These are phyloP conservation scores for Cyprinodon diabolis DNA, from an alignment of 2,797 vertebrate species.

Conservation along the genomic window DNA sequence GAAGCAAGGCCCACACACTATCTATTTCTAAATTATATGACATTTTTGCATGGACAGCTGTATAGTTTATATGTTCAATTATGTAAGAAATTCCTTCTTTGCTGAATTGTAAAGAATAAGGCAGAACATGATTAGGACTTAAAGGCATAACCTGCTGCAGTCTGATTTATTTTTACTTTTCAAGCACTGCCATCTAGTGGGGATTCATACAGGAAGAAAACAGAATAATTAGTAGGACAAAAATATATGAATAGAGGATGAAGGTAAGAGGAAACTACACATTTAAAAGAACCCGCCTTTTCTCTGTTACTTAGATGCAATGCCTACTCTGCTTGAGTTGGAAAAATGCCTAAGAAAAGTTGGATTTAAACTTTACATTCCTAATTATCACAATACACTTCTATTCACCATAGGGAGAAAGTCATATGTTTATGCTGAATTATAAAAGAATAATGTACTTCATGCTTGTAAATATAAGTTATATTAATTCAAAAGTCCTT, in stretches of 20 bases:
- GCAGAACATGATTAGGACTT: too few species aligned
- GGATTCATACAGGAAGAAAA: not conserved
- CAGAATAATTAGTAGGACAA: not conserved
- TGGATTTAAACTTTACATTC: not conserved
- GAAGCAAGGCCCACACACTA: too few species aligned
- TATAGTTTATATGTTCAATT: too few species aligned
- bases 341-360: not conserved
- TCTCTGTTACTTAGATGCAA: not conserved
- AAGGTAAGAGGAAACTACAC: not conserved
- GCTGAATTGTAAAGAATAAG: too few species aligned
- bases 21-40: too few species aligned
- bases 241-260: not conserved
- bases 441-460: not conserved
- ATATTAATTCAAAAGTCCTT: not conserved
- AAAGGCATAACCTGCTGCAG: too few species aligned
- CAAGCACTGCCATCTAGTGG: too few species aligned
- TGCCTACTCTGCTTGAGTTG: not conserved
- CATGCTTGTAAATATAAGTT: not conserved
- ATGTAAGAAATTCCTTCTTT: too few species aligned
- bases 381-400: not conserved
- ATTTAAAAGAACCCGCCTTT: not conserved
- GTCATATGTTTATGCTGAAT: not conserved
- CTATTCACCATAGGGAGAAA: not conserved
- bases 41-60: too few species aligned
- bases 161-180: too few species aligned